Base-by-base conservation (phyloP, 1,140 invertebrate species). In the Berghia stephanieae region DNA sequence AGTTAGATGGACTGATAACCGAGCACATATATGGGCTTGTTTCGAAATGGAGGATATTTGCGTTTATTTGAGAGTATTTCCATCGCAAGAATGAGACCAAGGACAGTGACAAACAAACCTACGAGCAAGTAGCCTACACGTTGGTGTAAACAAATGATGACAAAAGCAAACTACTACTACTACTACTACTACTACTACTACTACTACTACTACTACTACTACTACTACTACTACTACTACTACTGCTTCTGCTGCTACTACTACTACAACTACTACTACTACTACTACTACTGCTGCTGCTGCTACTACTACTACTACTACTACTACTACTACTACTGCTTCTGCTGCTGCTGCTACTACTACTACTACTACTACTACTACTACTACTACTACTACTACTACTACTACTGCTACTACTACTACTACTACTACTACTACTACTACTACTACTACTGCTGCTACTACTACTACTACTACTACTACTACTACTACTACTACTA, bases 401-500 rank as follows among this genome's bases (percentile, higher is more conserved):
- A 34, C 63, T 34, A 67, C 2, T 34, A 67, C 63, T 34, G 31
- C 63, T n/a, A 34, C 21, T 67, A 34, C 63, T 67, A 67, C 31
- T 0, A 21, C 21, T 34, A 21, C 21, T 67, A n/a, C 63, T 66
- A 66, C 63, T 34, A 66, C 63, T 34, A 0, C 31, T 34, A 66
- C 63, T 34, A 66, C 63, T 0, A 66, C 63, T 34, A 66, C 60
- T 66, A 66, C 60, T 34, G 27, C 63, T 34, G 31, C 31, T 34
- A 66, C 63, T 34, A 66, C 63, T 34, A 66, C 63, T 0, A 66
- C 63, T 34, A 66, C 31, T 34, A 66, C 63, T 34, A 66, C 63
- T 66, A 66, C 63, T 34, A 66, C 63, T 34, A 66, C 31, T 52
- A 52, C 46, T 52, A 52, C 46, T 52, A 52, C 46, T 52, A 52